These are phyloP conservation scores for Epicauta chinensis DNA, from an alignment of 1,140 invertebrate genomes.

Conservation along the genomic window DNA sequence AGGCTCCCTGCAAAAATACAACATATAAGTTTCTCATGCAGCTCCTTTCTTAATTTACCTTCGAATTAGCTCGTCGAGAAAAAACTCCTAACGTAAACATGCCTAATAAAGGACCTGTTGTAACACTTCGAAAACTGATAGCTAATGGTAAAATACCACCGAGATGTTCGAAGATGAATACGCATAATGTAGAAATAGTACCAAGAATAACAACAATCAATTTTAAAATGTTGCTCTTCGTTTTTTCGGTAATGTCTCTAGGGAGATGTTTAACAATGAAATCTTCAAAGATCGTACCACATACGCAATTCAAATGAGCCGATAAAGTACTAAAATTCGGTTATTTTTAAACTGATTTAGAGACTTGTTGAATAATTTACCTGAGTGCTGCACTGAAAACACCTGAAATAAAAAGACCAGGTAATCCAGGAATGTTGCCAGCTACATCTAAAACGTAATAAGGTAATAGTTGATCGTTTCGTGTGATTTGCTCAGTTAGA, in stretches of 20 bases:
- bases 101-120: conserved; percentile 58
- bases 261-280: conserved; percentile 46
- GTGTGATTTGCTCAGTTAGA: conserved; percentile 46
- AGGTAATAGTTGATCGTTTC: conserved; percentile 47
- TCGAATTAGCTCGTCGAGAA: conserved; percentile 55
- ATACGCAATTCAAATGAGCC: conserved; percentile 57
- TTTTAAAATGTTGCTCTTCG: conserved; percentile 49
- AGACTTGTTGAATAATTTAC: conserved; percentile 42
- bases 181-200: conserved; percentile 49
- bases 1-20: conserved; percentile 24
- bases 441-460: conserved; percentile 51
- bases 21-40: conserved; percentile 4
- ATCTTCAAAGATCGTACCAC: conserved; percentile 63
- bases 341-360: background rate
- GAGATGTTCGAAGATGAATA: conserved; percentile 56
- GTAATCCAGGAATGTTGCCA: conserved; percentile 46
- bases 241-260: conserved; percentile 43
- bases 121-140: conserved; percentile 55
- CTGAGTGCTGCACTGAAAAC: conserved; percentile 60
- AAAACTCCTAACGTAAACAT: conserved; percentile 62
- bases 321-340: conserved; percentile 55
- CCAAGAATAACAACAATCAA: conserved; percentile 53
- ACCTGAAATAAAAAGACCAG: conserved; percentile 58
- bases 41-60: conserved; percentile 38
- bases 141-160: conserved; percentile 56